phyloP scores from a whole-genome alignment of 2,797 vertebrate species.

The Schizothorax lantsangensis region DNA sequence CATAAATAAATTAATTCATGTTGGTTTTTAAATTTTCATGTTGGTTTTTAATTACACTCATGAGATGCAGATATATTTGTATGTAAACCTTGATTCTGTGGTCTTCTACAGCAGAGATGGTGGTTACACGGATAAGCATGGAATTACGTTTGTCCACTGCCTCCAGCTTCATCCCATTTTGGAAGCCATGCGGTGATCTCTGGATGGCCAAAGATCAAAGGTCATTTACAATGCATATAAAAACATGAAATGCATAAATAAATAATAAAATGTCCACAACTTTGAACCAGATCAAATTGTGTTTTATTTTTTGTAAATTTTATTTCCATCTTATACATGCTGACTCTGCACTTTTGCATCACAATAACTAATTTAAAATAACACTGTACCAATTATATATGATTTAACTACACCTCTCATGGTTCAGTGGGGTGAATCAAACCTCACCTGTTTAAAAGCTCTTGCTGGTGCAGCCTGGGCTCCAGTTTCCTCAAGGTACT shows the following conservation, averaged over 20 bases:
- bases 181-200: slow-evolving; percentile 89
- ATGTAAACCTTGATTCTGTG: slow-evolving; percentile 84
- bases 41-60: background rate
- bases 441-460: slow-evolving; percentile 88
- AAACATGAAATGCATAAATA: background rate
- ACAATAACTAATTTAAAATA: background rate
- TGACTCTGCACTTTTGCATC: background rate
- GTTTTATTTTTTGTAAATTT: background rate
- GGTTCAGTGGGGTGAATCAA: background rate
- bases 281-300: background rate
- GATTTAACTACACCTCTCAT: background rate
- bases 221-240: background rate
- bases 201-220: slow-evolving; percentile 61
- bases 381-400: background rate
- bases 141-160: slow-evolving; percentile 91
- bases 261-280: background rate
- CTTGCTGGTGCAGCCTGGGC: slow-evolving; percentile 88
- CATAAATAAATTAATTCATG: too few relatives aligned
- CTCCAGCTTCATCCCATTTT: slow-evolving; percentile 88
- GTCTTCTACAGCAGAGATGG: slow-evolving; percentile 82
- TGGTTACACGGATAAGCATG: slow-evolving; percentile 87
- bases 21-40: too few relatives aligned
- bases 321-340: background rate
- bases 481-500: slow-evolving; percentile 90
- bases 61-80: background rate